These are phyloP conservation scores for Karalla daura DNA, from an alignment of 2,797 vertebrate genomes.

Conservation along the genomic window DNA sequence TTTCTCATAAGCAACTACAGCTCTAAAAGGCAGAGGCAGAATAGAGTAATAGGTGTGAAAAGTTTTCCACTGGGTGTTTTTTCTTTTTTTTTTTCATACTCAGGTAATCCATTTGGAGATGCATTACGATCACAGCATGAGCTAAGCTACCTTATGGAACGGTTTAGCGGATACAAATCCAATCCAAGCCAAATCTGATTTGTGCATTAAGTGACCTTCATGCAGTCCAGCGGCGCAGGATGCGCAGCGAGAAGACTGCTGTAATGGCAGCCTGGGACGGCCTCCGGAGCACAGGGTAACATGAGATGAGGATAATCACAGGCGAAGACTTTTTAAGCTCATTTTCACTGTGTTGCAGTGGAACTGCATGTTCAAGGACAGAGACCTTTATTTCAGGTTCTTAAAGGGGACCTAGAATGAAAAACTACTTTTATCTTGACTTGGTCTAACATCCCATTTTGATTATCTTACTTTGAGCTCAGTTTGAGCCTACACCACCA, in stretches of 20 bases:
- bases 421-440: too few species aligned
- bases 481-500: too few species aligned
- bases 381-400: not conserved
- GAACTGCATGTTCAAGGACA: slow-evolving; percentile 25
- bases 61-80: not conserved
- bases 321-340: slow-evolving; percentile 16
- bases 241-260: not conserved
- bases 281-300: slow-evolving; percentile 24
- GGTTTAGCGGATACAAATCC: slow-evolving; percentile 14
- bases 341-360: slow-evolving; percentile 18
- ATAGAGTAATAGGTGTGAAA: slow-evolving; percentile 10
- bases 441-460: too few species aligned
- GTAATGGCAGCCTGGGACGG: slow-evolving; percentile 12
- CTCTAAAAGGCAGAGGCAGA: not conserved
- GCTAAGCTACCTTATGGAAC: not conserved
- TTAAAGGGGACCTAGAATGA: too few species aligned
- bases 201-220: slow-evolving; percentile 25
- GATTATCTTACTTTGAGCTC: too few species aligned
- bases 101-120: slow-evolving; percentile 11
- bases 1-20: not conserved
- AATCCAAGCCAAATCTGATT: slow-evolving; percentile 9
- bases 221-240: slow-evolving; percentile 11
- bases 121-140: slow-evolving; percentile 18
- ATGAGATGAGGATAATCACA: slow-evolving; percentile 25
- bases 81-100: too few species aligned